Conservation (phyloP, 1,140 invertebrate species). For the Episyrphus balteatus region DNA sequence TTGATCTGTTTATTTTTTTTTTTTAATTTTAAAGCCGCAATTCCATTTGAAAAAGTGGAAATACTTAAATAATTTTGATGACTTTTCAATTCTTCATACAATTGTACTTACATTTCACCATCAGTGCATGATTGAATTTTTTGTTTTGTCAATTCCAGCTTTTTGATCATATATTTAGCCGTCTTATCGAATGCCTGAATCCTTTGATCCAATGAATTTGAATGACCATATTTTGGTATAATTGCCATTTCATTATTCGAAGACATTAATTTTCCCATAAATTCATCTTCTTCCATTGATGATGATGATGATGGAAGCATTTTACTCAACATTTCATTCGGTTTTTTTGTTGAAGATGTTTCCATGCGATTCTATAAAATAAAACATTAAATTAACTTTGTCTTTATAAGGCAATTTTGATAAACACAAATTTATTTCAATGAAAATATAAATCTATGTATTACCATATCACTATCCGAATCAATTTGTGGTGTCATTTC, state of each 20-base stretch:
- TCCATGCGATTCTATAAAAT: conserved; percentile 30
- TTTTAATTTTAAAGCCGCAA: too few relatives aligned
- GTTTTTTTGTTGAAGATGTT: conserved; percentile 26
- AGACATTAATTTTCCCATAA: conserved; percentile 26
- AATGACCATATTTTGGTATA: conserved; percentile 1
- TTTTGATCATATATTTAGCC: conserved; percentile 50
- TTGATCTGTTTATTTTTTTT: too few relatives aligned
- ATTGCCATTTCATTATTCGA: conserved; percentile 12
- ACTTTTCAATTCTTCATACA: background rate
- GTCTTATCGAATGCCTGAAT: conserved; percentile 44
- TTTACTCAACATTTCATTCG: conserved; percentile 25
- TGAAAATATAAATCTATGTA: conserved; percentile 4
- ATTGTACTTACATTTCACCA: conserved; percentile 41
- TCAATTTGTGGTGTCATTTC: conserved; percentile 35
- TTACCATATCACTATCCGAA: conserved; percentile 38
- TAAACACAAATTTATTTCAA: background rate
- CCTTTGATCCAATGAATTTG: conserved; percentile 20
- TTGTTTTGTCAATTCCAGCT: conserved; percentile 54
- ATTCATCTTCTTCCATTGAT: conserved; percentile 17
- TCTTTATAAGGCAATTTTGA: conserved; percentile 4
- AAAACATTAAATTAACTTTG: background rate
- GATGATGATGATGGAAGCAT: conserved; percentile 21
- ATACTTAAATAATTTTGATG: too few relatives aligned
- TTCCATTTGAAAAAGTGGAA: too few relatives aligned
- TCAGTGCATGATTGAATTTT: conserved; percentile 53